phyloP scores from a whole-genome alignment of 2,888 invertebrate species.

The Clanis bilineata region DNA sequence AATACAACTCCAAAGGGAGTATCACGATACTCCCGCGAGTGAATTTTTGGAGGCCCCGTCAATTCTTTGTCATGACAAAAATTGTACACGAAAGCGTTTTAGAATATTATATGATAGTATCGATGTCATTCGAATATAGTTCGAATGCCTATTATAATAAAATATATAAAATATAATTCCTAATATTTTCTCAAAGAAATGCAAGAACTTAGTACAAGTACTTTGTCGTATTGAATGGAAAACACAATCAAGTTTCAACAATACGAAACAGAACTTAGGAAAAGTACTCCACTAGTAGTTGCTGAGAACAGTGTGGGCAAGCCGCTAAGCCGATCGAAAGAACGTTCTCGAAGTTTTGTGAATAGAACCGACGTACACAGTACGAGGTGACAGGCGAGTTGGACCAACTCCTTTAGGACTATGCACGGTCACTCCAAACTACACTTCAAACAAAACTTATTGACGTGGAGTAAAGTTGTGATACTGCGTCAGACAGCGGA shows the following conservation, averaged over 20 bases:
- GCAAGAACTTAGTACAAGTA: neutral
- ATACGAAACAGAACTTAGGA: conserved; percentile 60
- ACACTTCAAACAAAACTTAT: conserved; percentile 22
- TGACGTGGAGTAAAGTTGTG: conserved; percentile 14
- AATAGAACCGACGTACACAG: conserved; percentile 61
- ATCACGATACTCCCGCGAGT: conserved; percentile 47
- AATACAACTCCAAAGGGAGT: conserved; percentile 50
- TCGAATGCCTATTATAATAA: conserved; percentile 20
- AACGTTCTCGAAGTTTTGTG: conserved; percentile 61
- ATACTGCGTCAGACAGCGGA: conserved; percentile 3
- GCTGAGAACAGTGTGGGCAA: conserved; percentile 60
- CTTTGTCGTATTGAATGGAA: conserved; percentile 39
- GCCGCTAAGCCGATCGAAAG: conserved; percentile 76
- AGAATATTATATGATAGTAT: conserved; percentile 14
- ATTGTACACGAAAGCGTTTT: conserved; percentile 49
- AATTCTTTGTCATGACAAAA: conserved; percentile 53
- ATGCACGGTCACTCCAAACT: conserved; percentile 52
- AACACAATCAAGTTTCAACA: conserved; percentile 58
- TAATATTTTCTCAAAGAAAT: neutral
- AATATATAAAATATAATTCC: conserved; percentile 18
- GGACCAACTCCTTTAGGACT: conserved; percentile 49
- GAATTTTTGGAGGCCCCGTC: conserved; percentile 50
- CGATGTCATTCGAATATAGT: neutral
- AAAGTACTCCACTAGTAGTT: conserved; percentile 65
- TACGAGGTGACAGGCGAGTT: conserved; percentile 65